These are phyloP conservation scores for Mesembrinibis cayennensis DNA, from an alignment of 2,113 vertebrate genomes.

Conservation along the genomic window DNA sequence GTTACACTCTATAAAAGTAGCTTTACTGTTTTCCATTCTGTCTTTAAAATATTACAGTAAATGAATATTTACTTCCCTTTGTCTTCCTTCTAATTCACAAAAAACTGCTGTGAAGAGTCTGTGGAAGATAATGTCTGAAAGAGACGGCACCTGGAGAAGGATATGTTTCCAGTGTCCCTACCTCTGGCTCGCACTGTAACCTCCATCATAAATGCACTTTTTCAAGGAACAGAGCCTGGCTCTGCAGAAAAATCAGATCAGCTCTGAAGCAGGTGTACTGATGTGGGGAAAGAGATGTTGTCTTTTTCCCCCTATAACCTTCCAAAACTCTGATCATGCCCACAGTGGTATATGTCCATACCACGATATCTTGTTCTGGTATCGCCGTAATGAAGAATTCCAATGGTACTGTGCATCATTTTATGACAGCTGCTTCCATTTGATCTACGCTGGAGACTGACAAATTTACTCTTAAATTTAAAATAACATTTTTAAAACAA, in stretches of 20 bases:
- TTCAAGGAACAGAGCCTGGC: not conserved
- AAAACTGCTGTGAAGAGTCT: not conserved
- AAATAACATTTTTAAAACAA: not conserved
- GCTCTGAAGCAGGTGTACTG: not conserved
- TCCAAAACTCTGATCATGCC: not conserved
- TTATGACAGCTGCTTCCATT: constrained; percentile 14
- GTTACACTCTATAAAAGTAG: constrained; percentile 57
- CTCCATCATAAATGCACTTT: not conserved
- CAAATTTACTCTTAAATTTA: constrained; percentile 50
- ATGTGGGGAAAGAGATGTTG: not conserved
- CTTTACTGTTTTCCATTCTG: constrained; percentile 32
- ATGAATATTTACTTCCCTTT: constrained; percentile 9
- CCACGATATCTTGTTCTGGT: not conserved
- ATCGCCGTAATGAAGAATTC: not conserved
- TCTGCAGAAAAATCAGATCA: not conserved
- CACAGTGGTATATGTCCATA: not conserved
- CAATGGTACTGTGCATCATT: not conserved
- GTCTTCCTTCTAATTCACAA: not conserved
- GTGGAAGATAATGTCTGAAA: not conserved
- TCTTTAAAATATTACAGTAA: constrained; percentile 46
- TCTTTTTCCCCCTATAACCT: not conserved
- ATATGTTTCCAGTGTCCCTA: not conserved
- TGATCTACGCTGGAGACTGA: constrained; percentile 17
- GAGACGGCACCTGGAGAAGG: not conserved
- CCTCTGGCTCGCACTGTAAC: not conserved